Conservation (phyloP, 23 tunicate species). For the Styela clava region DNA sequence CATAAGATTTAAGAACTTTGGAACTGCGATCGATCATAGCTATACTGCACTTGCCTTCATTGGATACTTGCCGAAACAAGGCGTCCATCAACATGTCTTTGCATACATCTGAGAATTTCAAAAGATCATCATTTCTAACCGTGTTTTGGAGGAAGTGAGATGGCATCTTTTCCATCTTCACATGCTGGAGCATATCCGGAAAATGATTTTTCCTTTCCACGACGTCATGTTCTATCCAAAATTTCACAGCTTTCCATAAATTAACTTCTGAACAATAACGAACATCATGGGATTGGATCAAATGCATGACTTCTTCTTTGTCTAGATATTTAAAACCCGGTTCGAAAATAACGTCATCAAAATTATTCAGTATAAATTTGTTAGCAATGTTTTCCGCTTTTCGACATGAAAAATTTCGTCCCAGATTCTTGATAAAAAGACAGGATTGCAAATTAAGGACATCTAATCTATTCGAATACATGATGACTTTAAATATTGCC, state of each 20-base stretch:
- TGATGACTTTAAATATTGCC: not conserved
- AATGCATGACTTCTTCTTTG: constrained; percentile 7
- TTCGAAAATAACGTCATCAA: not conserved
- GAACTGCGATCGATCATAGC: constrained; percentile 6
- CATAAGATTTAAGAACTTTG: constrained; percentile 6
- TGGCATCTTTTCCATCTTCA: not conserved
- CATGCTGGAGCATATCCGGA: not conserved
- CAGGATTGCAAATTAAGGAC: not conserved
- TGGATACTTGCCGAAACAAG: not conserved
- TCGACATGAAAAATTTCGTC: not conserved
- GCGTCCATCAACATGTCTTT: constrained; percentile 17
- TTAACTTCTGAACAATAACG: not conserved
- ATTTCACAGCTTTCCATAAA: not conserved
- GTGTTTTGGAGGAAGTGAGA: not conserved
- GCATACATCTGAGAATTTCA: not conserved
- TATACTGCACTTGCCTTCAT: not conserved
- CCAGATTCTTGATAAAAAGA: not conserved
- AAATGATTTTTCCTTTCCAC: not conserved
- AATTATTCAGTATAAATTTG: constrained; percentile 3
- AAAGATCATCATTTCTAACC: constrained; percentile 1
- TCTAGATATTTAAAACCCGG: not conserved
- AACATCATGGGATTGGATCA: not conserved
- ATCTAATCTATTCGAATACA: not conserved
- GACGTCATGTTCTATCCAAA: not conserved
- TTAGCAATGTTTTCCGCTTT: not conserved